Conservation (phyloP, 2,797 vertebrate species). For the Tiaroga cobitis region DNA sequence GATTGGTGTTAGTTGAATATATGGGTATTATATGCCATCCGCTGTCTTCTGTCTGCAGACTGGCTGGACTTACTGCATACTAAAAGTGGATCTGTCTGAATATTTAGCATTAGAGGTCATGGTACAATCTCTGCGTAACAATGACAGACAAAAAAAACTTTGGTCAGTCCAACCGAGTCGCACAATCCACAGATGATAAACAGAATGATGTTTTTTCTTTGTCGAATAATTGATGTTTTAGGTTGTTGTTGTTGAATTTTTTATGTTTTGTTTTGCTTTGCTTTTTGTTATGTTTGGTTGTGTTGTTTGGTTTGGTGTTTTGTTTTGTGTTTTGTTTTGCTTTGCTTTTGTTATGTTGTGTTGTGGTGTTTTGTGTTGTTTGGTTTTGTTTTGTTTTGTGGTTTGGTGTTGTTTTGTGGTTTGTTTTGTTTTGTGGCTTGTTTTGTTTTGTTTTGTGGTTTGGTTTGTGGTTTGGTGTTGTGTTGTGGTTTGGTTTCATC, state of each 20-base stretch:
- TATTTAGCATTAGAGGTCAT: neutral
- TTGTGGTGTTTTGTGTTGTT: too few relatives aligned
- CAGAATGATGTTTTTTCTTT: too few relatives aligned
- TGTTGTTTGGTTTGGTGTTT: too few relatives aligned
- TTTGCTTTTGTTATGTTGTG: too few relatives aligned
- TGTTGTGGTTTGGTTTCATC: neutral
- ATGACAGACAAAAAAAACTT: neutral
- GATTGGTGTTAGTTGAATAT: constrained; percentile 35
- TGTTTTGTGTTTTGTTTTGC: neutral
- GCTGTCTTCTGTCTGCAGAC: constrained; percentile 27
- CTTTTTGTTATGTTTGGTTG: neutral
- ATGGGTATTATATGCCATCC: constrained; percentile 23
- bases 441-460: too few relatives aligned
- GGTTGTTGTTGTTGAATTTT: neutral
- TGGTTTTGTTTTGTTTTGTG: too few relatives aligned
- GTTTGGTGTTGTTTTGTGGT: too few relatives aligned
- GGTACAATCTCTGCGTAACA: constrained; percentile 1
- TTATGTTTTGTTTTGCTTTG: too few relatives aligned
- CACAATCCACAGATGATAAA: neutral
- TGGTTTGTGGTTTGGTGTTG: too few relatives aligned
- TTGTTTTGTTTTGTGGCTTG: too few relatives aligned
- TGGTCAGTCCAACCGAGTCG: neutral
- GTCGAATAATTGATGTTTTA: neutral
- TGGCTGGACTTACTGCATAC: constrained; percentile 27
- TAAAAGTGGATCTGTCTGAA: neutral